phyloP scores from a whole-genome alignment of 2,888 invertebrate species.

The Trichogramma evanescens region DNA sequence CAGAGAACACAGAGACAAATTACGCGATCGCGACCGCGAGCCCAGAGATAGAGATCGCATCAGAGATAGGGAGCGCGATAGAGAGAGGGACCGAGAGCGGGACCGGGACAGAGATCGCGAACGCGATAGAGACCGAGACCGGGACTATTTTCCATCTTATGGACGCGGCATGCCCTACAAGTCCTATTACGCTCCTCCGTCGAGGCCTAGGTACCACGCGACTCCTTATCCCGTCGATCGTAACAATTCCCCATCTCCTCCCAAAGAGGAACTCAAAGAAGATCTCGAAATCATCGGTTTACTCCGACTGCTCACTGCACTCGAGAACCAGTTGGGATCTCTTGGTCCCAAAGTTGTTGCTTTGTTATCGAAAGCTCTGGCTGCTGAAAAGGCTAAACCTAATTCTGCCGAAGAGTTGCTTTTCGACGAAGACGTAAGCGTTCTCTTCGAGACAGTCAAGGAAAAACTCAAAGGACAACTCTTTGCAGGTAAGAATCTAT shows the following conservation, averaged over 20 bases:
- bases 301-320: slow-evolving; percentile 67
- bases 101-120: slow-evolving; percentile 15
- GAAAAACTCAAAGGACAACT: slow-evolving; percentile 76
- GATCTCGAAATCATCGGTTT: slow-evolving; percentile 48
- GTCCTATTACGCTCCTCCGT: not conserved
- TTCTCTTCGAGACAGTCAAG: slow-evolving; percentile 76
- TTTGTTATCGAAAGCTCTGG: slow-evolving; percentile 68
- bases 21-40: slow-evolving; percentile 12
- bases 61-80: slow-evolving; percentile 10
- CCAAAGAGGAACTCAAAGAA: slow-evolving; percentile 36
- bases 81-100: not conserved
- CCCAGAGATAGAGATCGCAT: slow-evolving; percentile 9
- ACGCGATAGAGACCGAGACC: slow-evolving; percentile 15
- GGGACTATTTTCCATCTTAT: slow-evolving; percentile 2
- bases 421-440: slow-evolving; percentile 64
- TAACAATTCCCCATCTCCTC: slow-evolving; percentile 34
- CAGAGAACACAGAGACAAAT: slow-evolving; percentile 9
- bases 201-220: slow-evolving; percentile 30
- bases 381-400: slow-evolving; percentile 64
- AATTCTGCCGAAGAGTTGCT: slow-evolving; percentile 71
- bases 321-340: slow-evolving; percentile 79
- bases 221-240: slow-evolving; percentile 41
- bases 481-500: slow-evolving; percentile 57
- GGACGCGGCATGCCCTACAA: not conserved
- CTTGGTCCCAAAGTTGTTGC: slow-evolving; percentile 74